These are phyloP conservation scores for Dioctria linearis DNA, from an alignment of 2,888 invertebrate species.

Conservation along the genomic window DNA sequence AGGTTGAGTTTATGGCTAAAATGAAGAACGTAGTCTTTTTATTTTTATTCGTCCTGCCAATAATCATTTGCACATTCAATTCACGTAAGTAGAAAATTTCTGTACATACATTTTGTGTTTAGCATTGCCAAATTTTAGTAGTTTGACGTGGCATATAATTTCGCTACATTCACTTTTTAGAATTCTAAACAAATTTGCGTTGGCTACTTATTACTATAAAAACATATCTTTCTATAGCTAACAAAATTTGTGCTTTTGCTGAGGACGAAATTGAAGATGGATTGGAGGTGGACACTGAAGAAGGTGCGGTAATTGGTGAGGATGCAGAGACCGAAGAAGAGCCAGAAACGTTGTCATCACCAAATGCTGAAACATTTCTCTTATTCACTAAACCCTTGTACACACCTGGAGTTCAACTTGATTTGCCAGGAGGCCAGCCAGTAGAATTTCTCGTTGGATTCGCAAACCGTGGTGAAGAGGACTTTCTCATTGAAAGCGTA, in stretches of 20 bases:
- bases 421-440: slow-evolving; percentile 85
- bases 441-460: slow-evolving; percentile 98
- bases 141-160: slow-evolving; percentile 22
- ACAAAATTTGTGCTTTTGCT: slow-evolving; percentile 74
- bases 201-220: slow-evolving; percentile 67
- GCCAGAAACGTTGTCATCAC: slow-evolving; percentile 80
- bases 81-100: slow-evolving; percentile 76
- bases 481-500: slow-evolving; percentile 92
- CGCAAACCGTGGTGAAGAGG: slow-evolving; percentile 92
- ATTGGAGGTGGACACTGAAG: slow-evolving; percentile 79
- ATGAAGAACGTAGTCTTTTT: slow-evolving; percentile 82
- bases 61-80: slow-evolving; percentile 80
- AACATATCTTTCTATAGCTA: slow-evolving; percentile 67
- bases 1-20: slow-evolving; percentile 62
- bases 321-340: slow-evolving; percentile 75
- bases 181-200: slow-evolving; percentile 67
- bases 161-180: neutral
- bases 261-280: slow-evolving; percentile 76
- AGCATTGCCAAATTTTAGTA: neutral
- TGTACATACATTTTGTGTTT: slow-evolving; percentile 33
- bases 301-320: slow-evolving; percentile 75
- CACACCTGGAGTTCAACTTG: slow-evolving; percentile 77
- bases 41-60: slow-evolving; percentile 79
- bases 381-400: slow-evolving; percentile 87
- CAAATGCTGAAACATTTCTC: slow-evolving; percentile 92